Evolutionary conservation across 2,797 vertebrate genomes (phyloP).

Genomic region (Stomatorhinus walkeri): DNA sequence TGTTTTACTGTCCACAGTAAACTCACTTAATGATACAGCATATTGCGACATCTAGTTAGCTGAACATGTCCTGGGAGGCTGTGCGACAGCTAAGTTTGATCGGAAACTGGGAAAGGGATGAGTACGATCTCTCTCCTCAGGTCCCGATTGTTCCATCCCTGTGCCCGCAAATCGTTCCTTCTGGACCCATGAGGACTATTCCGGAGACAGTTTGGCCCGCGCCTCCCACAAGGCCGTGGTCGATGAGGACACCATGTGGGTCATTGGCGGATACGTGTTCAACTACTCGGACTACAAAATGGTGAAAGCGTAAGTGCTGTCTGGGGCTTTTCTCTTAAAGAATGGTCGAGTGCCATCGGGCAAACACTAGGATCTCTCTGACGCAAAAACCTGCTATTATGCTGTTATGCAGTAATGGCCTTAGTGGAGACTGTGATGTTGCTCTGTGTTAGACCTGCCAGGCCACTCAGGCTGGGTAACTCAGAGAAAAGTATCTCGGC

Average conservation of each 20-base stretch:
- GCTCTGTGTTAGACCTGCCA: neutral
- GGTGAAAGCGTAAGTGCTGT: constrained; percentile 83
- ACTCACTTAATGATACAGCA: neutral
- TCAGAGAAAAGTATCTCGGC: neutral
- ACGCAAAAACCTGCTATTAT: neutral
- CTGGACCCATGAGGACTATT: constrained; percentile 76
- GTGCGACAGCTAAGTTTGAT: neutral
- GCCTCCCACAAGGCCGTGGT: constrained; percentile 87
- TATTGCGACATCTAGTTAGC: neutral
- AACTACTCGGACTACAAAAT: constrained; percentile 85
- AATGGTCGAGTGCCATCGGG: neutral
- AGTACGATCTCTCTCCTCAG: constrained; percentile 46
- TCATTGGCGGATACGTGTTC: constrained; percentile 93
- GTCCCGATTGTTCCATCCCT: constrained; percentile 78
- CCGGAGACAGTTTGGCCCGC: constrained; percentile 64
- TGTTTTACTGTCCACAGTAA: neutral
- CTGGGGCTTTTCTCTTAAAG: neutral
- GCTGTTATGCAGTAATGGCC: neutral
- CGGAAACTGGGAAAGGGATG: neutral
- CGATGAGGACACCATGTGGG: constrained; percentile 82
- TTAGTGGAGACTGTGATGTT: neutral
- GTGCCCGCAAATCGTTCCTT: constrained; percentile 83
- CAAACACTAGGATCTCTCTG: neutral
- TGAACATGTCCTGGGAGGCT: neutral
- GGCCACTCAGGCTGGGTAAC: neutral